Conservation (phyloP, 2,797 vertebrate genomes). For the Merluccius polli region DNA sequence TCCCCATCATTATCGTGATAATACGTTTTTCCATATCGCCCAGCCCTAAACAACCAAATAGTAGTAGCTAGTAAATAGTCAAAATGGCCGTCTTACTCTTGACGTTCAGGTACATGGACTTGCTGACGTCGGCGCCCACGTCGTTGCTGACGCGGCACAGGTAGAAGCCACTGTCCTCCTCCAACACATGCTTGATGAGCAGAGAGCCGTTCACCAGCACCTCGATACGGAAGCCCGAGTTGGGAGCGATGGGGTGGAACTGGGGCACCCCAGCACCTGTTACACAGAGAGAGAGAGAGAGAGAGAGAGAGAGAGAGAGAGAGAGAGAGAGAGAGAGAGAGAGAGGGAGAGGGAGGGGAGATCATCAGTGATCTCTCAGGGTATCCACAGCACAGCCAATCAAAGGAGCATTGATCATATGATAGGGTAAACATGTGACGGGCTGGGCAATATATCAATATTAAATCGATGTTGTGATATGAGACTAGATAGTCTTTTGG, state of each 20-base stretch:
- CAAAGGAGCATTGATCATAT: too few relatives aligned
- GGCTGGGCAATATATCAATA: too few relatives aligned
- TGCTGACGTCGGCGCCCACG: slow-evolving; percentile 98
- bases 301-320: not conserved
- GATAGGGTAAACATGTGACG: too few relatives aligned
- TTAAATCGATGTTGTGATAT: too few relatives aligned
- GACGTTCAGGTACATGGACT: slow-evolving; percentile 99
- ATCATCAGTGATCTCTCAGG: too few relatives aligned
- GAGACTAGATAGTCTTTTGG: too few relatives aligned
- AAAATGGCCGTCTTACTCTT: slow-evolving; percentile 87
- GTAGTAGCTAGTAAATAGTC: not conserved
- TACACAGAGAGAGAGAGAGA: slow-evolving; percentile 6
- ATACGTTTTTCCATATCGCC: too few relatives aligned
- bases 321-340: not conserved
- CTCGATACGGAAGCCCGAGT: slow-evolving; percentile 89
- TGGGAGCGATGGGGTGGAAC: slow-evolving; percentile 95
- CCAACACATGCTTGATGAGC: slow-evolving; percentile 94
- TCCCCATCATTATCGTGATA: too few relatives aligned
- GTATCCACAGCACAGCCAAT: too few relatives aligned
- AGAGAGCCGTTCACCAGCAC: slow-evolving; percentile 92
- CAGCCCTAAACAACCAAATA: too few relatives aligned
- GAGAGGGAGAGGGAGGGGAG: not conserved
- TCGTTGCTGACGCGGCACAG: slow-evolving; percentile 99
- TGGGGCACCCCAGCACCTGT: slow-evolving; percentile 94
- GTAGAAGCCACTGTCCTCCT: slow-evolving; percentile 99